A percentile compares a stretch with the other conserved stretches of the same genome.
Conservation (phyloP, 2,797 vertebrate species). For the Tinamus major region DNA sequence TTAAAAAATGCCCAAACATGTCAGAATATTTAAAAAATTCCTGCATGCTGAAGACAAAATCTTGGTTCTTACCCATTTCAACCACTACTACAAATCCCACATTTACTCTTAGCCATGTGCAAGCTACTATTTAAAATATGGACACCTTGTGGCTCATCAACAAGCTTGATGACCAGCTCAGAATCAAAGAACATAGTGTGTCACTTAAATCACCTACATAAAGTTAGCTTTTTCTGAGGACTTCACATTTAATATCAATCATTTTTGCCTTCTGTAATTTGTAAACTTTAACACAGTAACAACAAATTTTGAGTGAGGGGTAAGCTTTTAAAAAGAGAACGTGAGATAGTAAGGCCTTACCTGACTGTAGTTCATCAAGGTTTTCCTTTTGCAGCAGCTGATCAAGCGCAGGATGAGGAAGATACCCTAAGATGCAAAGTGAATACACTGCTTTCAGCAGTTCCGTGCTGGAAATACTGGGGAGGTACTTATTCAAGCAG, state of each 20-base stretch:
- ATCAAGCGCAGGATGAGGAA: slow-evolving; percentile 82
- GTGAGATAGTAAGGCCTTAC: slow-evolving; percentile 68
- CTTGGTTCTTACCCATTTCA: not conserved
- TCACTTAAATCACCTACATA: not conserved
- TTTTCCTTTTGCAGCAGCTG: slow-evolving; percentile 81
- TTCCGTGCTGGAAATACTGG: slow-evolving; percentile 76
- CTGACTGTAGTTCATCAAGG: slow-evolving; percentile 70
- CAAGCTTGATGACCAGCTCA: not conserved
- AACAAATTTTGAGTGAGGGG: not conserved
- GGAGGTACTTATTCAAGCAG: slow-evolving; percentile 81
- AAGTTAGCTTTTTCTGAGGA: not conserved
- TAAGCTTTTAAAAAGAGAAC: not conserved
- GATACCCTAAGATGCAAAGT: slow-evolving; percentile 85
- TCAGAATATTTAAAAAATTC: not conserved
- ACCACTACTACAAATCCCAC: not conserved
- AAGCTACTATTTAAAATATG: not conserved
- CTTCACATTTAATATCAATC: not conserved
- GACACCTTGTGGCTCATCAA: not conserved
- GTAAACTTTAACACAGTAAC: not conserved
- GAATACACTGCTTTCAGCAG: slow-evolving; percentile 80
- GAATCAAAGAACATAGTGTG: not conserved
- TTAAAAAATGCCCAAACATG: not conserved
- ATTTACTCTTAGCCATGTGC: not conserved
- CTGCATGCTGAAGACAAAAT: not conserved
- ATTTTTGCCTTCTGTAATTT: not conserved